Base-by-base conservation (phyloP, 2,888 invertebrate genomes). In the Patella caerulea region DNA sequence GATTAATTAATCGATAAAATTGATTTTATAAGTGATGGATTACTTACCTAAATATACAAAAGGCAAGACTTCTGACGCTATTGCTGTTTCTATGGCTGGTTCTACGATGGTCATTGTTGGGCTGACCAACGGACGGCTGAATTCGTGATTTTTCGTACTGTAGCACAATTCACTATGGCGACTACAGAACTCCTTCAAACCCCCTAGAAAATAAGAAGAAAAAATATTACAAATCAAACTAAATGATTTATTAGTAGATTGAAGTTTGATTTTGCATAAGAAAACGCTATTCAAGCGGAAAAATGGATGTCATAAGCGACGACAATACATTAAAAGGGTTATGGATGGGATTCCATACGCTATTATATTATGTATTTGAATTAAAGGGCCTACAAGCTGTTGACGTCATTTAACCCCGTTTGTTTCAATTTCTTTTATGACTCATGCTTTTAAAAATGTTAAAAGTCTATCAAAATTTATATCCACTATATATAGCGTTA, bases 61-160 rank as follows among this genome's bases (percentile, higher is more conserved):
- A 74, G 96, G 96, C 86, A 96, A 93, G 76, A 96, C 95, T 90
- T 95, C 93, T 79, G 96, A 95, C 82, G 95, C 95, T 24, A 95
- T 95, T 90, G 95, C 95, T 83, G 94, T 94, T 92, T 96, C 95
- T 86, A 92, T 91, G 77, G 81, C 77, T 56, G 88, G 86, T 82
- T 88, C 86, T 69, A 88, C 84, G 85, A 87, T 79, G 81, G 89
- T 70, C 85, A 89, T 86, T 88, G 92, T 92, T 86, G 84, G 92
- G 87, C 88, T 92, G 85, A 95, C 93, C 77, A 95, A 92, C 12
- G 81, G 81, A 55, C 74, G 77, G 54, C 85, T 84, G 76, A 81
- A 81, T 75, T 86, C 87, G 78, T 82, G 83, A 11, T 83, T 82
- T 29, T 83, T 79, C 76, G 94, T 93, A 89, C 95, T 95, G 87